phyloP scores from a whole-genome alignment of 2,797 vertebrate genomes.

The Acipenser oxyrinchus region DNA sequence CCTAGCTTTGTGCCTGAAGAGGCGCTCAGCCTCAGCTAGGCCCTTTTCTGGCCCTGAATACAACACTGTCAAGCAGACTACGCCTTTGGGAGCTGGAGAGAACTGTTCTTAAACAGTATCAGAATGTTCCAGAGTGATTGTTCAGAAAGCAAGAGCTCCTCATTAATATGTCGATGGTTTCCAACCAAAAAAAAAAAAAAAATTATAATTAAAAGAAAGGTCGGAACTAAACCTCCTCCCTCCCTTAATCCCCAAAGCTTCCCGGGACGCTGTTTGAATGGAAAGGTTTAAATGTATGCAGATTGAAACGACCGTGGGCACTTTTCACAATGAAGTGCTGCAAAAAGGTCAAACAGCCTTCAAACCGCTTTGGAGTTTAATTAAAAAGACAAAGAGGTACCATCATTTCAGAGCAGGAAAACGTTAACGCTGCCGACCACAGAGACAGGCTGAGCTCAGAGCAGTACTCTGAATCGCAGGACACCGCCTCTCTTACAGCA shows the following conservation, averaged over 20 bases:
- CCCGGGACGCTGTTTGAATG: conserved; percentile 39
- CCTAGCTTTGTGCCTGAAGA: too few species aligned
- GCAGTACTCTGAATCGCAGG: conserved; percentile 21
- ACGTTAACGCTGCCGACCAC: conserved; percentile 34
- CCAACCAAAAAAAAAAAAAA: too few species aligned
- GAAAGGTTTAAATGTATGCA: conserved; percentile 58
- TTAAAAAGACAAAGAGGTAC: conserved; percentile 64
- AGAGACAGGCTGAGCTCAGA: conserved; percentile 22
- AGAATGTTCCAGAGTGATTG: too few species aligned
- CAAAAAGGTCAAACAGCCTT: conserved; percentile 59
- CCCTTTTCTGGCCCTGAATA: too few species aligned
- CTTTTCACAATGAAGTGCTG: conserved; percentile 49
- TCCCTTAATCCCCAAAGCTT: conserved; percentile 49
- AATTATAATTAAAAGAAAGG: background rate
- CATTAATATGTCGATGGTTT: too few species aligned
- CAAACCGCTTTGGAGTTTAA: conserved; percentile 59
- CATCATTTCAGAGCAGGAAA: conserved; percentile 42
- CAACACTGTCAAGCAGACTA: too few species aligned
- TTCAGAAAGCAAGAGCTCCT: too few species aligned
- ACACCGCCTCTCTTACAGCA: conserved; percentile 35
- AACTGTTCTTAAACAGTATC: too few species aligned
- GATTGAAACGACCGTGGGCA: conserved; percentile 56
- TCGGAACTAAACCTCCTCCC: conserved; percentile 28
- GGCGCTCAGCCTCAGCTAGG: too few species aligned
- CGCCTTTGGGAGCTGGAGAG: too few species aligned